These are phyloP conservation scores for Cladorhizidae sp. DNA, from an alignment of 37 sponge, comb jelly and placozoan species.

Conservation along the genomic window DNA sequence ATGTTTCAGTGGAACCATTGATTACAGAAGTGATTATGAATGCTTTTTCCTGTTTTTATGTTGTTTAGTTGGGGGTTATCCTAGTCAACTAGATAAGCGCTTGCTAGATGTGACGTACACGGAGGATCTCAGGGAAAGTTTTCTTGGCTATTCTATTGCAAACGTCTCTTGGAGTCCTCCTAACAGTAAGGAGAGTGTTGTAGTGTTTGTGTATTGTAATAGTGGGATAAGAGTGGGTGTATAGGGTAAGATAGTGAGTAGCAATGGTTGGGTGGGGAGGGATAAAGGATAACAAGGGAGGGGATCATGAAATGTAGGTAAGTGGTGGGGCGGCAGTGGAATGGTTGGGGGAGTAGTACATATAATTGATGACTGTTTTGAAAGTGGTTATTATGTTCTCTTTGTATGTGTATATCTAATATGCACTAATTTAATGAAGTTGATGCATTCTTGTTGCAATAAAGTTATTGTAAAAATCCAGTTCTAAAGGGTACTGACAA, in stretches of 20 bases:
- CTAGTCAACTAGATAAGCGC: slow-evolving; percentile 4
- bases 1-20: not conserved
- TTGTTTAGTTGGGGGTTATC: slow-evolving; percentile 13
- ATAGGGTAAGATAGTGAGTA: not conserved
- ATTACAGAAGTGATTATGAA: not conserved
- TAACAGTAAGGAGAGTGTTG: not conserved
- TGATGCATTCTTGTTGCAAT: no score
- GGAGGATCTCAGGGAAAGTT: slow-evolving; percentile 24
- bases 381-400: no score
- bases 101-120: slow-evolving; percentile 2
- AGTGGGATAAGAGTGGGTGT: not conserved
- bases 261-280: not conserved
- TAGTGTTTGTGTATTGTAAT: not conserved
- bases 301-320: no score
- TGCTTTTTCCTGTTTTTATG: not conserved
- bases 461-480: no score
- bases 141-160: slow-evolving; percentile 28
- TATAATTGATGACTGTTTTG: no score
- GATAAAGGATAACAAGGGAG: no score
- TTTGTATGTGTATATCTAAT: no score
- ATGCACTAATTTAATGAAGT: no score
- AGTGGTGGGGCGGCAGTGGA: no score
- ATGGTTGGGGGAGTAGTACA: no score
- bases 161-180: slow-evolving; percentile 17
- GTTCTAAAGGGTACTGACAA: no score